Conservation (phyloP, 2,888 invertebrate genomes). For the Scaptomyza flava region DNA sequence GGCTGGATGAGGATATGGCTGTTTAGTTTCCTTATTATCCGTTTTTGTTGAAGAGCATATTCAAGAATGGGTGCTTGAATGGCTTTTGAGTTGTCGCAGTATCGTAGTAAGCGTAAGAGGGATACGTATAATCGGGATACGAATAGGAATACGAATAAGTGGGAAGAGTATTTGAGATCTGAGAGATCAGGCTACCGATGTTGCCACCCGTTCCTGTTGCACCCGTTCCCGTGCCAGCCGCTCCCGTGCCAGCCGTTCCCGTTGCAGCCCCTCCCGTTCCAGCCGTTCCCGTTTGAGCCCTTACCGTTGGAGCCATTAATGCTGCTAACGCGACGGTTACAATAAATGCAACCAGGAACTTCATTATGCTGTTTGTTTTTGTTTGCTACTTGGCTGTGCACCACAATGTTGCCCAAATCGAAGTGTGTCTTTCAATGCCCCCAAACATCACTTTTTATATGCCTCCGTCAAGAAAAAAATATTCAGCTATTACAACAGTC, state of each 20-base stretch:
- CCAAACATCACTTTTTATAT: constrained; percentile 55
- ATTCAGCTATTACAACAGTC: constrained; percentile 34
- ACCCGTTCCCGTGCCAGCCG: too few species aligned
- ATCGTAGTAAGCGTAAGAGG: not conserved
- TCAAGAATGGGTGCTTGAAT: constrained; percentile 66
- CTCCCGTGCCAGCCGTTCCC: too few species aligned
- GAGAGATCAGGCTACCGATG: not conserved
- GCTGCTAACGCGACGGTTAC: constrained; percentile 30
- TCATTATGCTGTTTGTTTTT: constrained; percentile 45
- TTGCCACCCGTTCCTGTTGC: too few species aligned
- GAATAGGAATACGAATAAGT: not conserved
- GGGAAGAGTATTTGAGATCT: not conserved
- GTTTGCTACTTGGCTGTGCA: constrained; percentile 13
- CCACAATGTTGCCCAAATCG: constrained; percentile 40
- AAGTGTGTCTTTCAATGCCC: constrained; percentile 48
- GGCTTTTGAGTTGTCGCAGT: constrained; percentile 43
- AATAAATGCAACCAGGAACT: constrained; percentile 47
- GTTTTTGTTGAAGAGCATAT: constrained; percentile 68
- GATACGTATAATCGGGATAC: not conserved
- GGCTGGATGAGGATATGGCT: not conserved
- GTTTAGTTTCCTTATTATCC: constrained; percentile 33
- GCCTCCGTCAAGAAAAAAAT: not conserved
- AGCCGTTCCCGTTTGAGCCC: too few species aligned
- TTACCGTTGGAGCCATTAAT: not conserved
- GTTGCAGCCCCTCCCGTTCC: too few species aligned